Base-by-base conservation (phyloP, 2,888 invertebrate genomes). In the Ectobius pallidus region DNA sequence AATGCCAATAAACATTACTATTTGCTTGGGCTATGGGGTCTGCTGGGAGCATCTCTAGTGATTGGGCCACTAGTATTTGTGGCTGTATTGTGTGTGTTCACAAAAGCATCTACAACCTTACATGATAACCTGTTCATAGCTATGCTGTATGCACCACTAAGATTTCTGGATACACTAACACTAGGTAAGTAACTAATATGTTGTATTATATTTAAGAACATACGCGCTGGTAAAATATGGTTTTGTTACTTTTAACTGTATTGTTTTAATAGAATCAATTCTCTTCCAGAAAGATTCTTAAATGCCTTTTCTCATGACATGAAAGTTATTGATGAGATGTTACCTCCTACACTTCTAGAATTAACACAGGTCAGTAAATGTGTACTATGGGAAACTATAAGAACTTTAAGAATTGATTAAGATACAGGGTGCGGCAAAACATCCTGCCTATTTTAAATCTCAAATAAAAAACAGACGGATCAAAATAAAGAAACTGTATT, bases 291-390 rank as follows among this genome's bases (percentile, higher is more conserved):
- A 44, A 55, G 68, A 46, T 30, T 72, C 2, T n/a, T 72, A 9
- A 69, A 68, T 68, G 22, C 44, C n/a, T 72, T 68, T 30, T 39
- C 55, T 14, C 58, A 68, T 61, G 72, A 72, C 27, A 72, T 72
- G 68, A 68, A 58, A 32, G 46, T 44, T 4, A 42, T 72, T 25
- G 72, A 72, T 46, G 72, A 72, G 30, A n/a, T 52, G 9, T 27
- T 72, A 32, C 68, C 72, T 14, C 30, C 72, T 6, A 72, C 69
- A 2, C 34, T 69, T 30, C 22, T 72, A 14, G 72, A 72, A 58
- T 39, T 46, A 1, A 55, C 58, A 25, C 72, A 72, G 68, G 72
- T 72, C 25, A 25, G 55, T 67, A n/a, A n/a, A n/a, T n/a, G n/a
- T n/a, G n/a, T n/a, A n/a, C n/a, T n/a, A n/a, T n/a, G n/a, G n/a